A percentile compares a stretch with the other conserved stretches of the same genome.
phyloP scores from a whole-genome alignment of 2,113 vertebrate genomes.

The Acinonyx jubatus region DNA sequence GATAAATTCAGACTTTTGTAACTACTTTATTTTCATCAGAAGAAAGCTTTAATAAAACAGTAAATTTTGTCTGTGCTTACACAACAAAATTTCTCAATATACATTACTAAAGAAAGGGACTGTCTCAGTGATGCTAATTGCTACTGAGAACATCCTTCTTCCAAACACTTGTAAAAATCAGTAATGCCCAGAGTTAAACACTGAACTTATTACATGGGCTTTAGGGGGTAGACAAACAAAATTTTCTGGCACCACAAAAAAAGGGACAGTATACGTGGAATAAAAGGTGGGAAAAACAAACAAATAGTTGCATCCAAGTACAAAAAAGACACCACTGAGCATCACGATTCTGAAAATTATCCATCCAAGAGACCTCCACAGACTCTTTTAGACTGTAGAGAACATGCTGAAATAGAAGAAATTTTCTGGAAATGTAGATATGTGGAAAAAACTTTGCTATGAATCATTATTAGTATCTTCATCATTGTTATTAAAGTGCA shows the following conservation, averaged over 20 bases:
- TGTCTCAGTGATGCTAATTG: neutral
- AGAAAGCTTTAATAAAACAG: conserved; percentile 15
- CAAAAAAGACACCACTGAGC: neutral
- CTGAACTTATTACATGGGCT: neutral
- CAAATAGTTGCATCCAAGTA: neutral
- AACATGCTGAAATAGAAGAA: neutral
- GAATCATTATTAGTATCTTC: neutral
- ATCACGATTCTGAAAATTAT: neutral
- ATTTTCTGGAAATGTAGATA: neutral
- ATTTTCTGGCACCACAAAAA: neutral
- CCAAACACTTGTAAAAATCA: conserved; percentile 52
- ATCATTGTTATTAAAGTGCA: neutral
- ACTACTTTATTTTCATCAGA: conserved; percentile 19
- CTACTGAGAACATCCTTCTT: conserved; percentile 17
- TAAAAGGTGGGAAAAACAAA: neutral
- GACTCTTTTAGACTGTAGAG: neutral
- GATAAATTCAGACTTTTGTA: neutral
- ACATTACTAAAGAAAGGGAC: neutral
- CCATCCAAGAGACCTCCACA: neutral
- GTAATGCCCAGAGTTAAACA: neutral
- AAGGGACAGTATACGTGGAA: neutral
- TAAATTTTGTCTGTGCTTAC: neutral
- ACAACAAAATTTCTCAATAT: neutral
- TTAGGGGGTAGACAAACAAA: neutral
- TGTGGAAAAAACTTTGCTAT: neutral